These are phyloP conservation scores for Phlogophora meticulosa DNA, from an alignment of 2,888 invertebrate species.

Conservation along the genomic window DNA sequence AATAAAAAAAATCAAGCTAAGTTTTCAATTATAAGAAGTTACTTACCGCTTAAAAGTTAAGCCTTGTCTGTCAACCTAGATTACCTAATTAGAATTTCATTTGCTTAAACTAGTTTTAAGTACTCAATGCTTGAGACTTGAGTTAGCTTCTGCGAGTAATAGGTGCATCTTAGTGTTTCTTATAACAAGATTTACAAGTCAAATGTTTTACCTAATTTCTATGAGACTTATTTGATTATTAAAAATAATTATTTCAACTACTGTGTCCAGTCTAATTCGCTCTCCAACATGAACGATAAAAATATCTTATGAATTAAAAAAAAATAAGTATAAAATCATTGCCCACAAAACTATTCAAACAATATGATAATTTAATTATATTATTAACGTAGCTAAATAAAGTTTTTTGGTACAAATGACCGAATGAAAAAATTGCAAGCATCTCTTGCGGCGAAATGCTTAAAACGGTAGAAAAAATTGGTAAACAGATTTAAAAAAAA, in stretches of 20 bases:
- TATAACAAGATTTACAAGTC: background rate
- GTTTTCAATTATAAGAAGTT: too few relatives aligned
- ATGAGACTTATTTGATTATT: background rate
- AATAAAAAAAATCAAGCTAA: too few relatives aligned
- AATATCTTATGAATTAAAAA: slow-evolving; percentile 38
- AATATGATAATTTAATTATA: slow-evolving; percentile 63
- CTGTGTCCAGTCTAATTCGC: slow-evolving; percentile 15
- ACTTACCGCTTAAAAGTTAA: too few relatives aligned
- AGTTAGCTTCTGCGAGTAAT: too few relatives aligned
- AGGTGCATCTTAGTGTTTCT: too few relatives aligned
- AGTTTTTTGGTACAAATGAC: slow-evolving; percentile 62
- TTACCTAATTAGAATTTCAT: too few relatives aligned
- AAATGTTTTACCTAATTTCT: background rate
- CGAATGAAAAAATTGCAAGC: slow-evolving; percentile 63
- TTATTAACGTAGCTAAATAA: slow-evolving; percentile 46
- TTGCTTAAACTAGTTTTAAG: too few relatives aligned
- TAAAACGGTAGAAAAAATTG: slow-evolving; percentile 73
- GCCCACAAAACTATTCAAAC: slow-evolving; percentile 59
- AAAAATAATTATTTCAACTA: slow-evolving; percentile 26
- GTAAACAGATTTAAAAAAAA: slow-evolving; percentile 76
- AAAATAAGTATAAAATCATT: slow-evolving; percentile 46
- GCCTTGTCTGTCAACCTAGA: too few relatives aligned
- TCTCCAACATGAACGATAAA: slow-evolving; percentile 25
- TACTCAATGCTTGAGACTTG: too few relatives aligned
- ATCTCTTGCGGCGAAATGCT: slow-evolving; percentile 71